Evolutionary conservation across 2,113 vertebrate species (phyloP).

Genomic region (Aphyosemion australe): DNA sequence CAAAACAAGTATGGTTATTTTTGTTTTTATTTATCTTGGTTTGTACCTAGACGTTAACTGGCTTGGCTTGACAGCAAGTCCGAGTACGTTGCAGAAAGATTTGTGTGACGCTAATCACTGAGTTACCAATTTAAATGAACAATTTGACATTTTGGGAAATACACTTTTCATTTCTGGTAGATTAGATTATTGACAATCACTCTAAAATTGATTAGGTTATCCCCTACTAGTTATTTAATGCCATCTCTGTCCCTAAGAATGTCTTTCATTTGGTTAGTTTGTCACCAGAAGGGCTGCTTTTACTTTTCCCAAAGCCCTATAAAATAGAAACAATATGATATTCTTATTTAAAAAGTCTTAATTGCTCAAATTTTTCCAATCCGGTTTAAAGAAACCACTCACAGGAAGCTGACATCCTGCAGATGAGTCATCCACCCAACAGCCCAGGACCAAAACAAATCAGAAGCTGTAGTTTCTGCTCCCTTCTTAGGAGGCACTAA

Average conservation of each 20-base stretch:
- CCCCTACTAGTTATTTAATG: too few species aligned
- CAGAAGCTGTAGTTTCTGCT: too few species aligned
- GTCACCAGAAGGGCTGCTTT: too few species aligned
- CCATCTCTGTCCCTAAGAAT: not conserved
- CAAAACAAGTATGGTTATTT: constrained; percentile 49
- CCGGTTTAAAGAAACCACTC: too few species aligned
- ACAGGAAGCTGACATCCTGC: too few species aligned
- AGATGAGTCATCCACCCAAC: too few species aligned
- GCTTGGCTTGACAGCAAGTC: constrained; percentile 6
- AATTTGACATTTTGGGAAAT: constrained; percentile 22
- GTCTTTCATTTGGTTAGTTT: not conserved
- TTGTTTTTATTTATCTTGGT: constrained; percentile 14
- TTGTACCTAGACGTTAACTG: constrained; percentile 5
- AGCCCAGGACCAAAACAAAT: not conserved
- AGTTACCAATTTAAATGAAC: constrained; percentile 13
- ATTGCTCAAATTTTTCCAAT: too few species aligned
- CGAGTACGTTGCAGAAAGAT: constrained; percentile 6
- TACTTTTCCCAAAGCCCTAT: too few species aligned
- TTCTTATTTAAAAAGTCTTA: too few species aligned
- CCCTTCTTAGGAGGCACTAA: too few species aligned
- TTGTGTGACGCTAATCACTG: constrained; percentile 6
- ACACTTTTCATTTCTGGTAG: not conserved
- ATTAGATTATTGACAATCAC: not conserved
- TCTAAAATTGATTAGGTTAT: not conserved
- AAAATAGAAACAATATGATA: too few species aligned